Base-by-base conservation (phyloP, 1,140 invertebrate genomes). In the Mycetomoellerius zeteki region DNA sequence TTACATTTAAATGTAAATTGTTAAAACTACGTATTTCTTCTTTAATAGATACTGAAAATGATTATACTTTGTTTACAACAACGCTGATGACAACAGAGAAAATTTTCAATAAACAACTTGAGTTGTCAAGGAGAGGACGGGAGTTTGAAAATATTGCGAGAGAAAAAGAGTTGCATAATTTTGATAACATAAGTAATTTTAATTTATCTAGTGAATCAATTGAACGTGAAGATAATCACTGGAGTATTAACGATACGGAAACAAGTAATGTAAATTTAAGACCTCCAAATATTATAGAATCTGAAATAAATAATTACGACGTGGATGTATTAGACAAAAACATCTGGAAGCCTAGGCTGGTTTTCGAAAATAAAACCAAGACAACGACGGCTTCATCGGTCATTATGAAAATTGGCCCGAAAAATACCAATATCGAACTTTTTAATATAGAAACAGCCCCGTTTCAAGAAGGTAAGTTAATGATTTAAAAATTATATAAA, bases 401-500 rank as follows among this genome's bases (percentile, higher is more conserved):
- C 10, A 91, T 95, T 50, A 95, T 95, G 95, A 93, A 88, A 81
- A 92, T 95, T 21, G 87, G 87, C 47, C 81, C 85, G 43, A 93
- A 91, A 58, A 91, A 82, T 1, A 21, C 12, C 6, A 89, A 91
- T 19, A 37, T 91, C 0, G 92, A 93, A 72, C 75, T 93, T 14
- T 89, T 89, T 21, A 92, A 92, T 56, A 87, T 92, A 0, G 90
- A 93, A 78, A 65, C 89, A 37, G 86, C 90, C 7, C 89, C 92
- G 0, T 92, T 91, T 56, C 50, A 77, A 3, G 73, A 93, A 89
- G 91, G 94, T 94, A 91, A 92, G 88, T 89, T 24, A 7, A 54
- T 24, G 27, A 73, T 47, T 43, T 58, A 8, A 72, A 37, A 37
- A 8, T 58, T 72, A 54, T 43, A 27, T 7, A 27, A 33, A 60